Evolutionary conservation across 1,140 invertebrate genomes (phyloP).

Genomic region (Drosophila suzukii): DNA sequence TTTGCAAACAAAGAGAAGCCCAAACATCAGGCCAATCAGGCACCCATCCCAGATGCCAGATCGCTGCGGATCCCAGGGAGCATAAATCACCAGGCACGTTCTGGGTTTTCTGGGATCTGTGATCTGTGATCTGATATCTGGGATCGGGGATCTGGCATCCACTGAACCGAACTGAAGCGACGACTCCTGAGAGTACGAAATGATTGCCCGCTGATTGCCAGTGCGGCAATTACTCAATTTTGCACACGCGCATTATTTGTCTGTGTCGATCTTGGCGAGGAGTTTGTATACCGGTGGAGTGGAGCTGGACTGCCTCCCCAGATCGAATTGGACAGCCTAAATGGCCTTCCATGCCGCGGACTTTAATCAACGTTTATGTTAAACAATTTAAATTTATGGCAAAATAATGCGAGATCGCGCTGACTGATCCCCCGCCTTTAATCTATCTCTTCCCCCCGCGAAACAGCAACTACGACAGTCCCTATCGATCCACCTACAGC

Average conservation of each 20-base stretch:
- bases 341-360: slow-evolving; percentile 59
- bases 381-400: slow-evolving; percentile 84
- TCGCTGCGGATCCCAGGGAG: slow-evolving; percentile 36
- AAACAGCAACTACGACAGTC: slow-evolving; percentile 84
- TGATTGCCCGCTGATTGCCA: slow-evolving; percentile 82
- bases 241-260: slow-evolving; percentile 82
- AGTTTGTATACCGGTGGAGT: too few relatives aligned
- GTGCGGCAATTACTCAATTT: slow-evolving; percentile 82
- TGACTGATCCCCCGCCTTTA: slow-evolving; percentile 53
- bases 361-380: slow-evolving; percentile 83
- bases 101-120: slow-evolving; percentile 12
- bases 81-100: slow-evolving; percentile 77
- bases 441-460: slow-evolving; percentile 11
- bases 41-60: slow-evolving; percentile 28
- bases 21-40: slow-evolving; percentile 73
- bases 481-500: slow-evolving; percentile 85
- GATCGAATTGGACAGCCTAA: slow-evolving; percentile 60
- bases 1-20: slow-evolving; percentile 81
- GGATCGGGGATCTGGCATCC: not conserved
- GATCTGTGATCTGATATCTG: too few relatives aligned
- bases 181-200: slow-evolving; percentile 68
- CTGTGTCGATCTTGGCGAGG: slow-evolving; percentile 65
- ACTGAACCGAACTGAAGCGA: slow-evolving; percentile 24
- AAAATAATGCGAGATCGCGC: slow-evolving; percentile 78
- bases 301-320: not conserved